Percentiles rank a stretch among this genome's conserved stretches.
Evolutionary conservation across 2,888 invertebrate genomes (phyloP).

Genomic region (Neoitamus cyanurus): DNA sequence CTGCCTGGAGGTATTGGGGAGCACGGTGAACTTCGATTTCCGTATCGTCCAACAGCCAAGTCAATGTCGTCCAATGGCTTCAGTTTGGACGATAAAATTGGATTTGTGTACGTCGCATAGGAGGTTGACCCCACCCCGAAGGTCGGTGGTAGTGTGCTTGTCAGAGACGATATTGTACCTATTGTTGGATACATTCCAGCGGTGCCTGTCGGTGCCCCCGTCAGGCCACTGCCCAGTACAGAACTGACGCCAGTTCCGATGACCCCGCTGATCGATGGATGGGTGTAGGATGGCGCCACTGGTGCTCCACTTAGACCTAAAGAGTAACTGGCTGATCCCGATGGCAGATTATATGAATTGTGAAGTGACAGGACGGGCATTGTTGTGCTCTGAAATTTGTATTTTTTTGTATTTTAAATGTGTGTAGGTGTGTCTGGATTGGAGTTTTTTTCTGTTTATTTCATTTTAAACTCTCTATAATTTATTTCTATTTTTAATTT

Average conservation of each 20-base stretch:
- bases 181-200: conserved; percentile 61
- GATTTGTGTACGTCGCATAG: conserved; percentile 74
- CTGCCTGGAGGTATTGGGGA: conserved; percentile 73
- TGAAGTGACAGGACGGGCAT: conserved; percentile 72
- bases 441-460: conserved; percentile 36
- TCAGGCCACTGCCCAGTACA: conserved; percentile 58
- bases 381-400: conserved; percentile 72
- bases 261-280: conserved; percentile 63
- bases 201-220: conserved; percentile 57
- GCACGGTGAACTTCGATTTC: conserved; percentile 73
- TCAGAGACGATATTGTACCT: conserved; percentile 59
- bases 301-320: conserved; percentile 64
- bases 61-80: conserved; percentile 81
- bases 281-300: conserved; percentile 62
- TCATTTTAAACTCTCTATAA: conserved; percentile 8
- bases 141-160: conserved; percentile 61
- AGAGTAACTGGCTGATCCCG: conserved; percentile 65
- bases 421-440: conserved; percentile 45
- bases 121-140: conserved; percentile 65
- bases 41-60: conserved; percentile 72
- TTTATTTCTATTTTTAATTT: background rate
- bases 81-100: conserved; percentile 74
- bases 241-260: conserved; percentile 59
- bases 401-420: conserved; percentile 50
- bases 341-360: conserved; percentile 66